Evolutionary conservation across 1,140 invertebrate species (phyloP).

Genomic region (Tetraneura akinire): DNA sequence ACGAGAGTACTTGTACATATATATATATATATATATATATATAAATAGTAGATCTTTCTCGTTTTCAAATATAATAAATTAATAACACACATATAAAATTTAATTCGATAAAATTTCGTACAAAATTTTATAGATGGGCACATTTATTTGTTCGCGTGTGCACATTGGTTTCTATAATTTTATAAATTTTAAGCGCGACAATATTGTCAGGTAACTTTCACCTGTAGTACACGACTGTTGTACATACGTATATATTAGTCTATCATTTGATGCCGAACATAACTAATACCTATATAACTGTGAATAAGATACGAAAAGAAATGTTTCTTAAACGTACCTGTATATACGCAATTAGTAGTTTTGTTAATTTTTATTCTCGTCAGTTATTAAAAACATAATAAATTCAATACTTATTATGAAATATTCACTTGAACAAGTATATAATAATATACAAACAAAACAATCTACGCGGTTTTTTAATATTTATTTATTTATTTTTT

Average conservation of each 20-base stretch:
- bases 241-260: neutral
- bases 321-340: neutral
- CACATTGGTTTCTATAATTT: neutral
- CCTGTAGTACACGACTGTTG: too few relatives aligned
- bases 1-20: too few relatives aligned
- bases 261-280: neutral
- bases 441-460: too few relatives aligned
- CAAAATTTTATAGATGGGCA: too few relatives aligned
- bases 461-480: neutral
- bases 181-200: neutral
- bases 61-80: too few relatives aligned
- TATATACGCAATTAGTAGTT: neutral
- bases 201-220: constrained; percentile 15
- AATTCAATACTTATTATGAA: constrained; percentile 5
- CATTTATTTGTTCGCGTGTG: too few relatives aligned
- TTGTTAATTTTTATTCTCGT: neutral
- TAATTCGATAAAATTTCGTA: too few relatives aligned
- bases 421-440: neutral
- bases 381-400: too few relatives aligned
- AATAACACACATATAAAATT: too few relatives aligned
- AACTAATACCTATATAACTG: too few relatives aligned
- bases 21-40: too few relatives aligned
- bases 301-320: neutral
- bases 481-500: constrained; percentile 13
- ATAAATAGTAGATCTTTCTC: too few relatives aligned